Evolutionary conservation across 1,140 invertebrate species (phyloP).

Genomic region (Orius laevigatus): DNA sequence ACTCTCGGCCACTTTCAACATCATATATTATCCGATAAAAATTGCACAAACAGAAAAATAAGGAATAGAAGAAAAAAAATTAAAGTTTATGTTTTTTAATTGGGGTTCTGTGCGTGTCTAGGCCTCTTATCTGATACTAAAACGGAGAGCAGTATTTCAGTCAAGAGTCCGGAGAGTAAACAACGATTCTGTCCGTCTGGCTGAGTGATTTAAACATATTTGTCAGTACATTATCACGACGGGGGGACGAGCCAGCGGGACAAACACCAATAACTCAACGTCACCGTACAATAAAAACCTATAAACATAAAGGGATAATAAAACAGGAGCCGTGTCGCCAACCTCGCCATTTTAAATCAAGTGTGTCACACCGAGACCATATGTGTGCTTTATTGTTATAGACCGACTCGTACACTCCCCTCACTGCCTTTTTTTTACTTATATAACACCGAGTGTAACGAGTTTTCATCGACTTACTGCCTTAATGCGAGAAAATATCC

Average conservation of each 20-base stretch:
- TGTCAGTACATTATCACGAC: slow-evolving; percentile 12
- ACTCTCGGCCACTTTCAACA: too few species aligned
- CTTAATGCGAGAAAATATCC: too few species aligned
- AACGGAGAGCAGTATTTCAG: slow-evolving; percentile 7
- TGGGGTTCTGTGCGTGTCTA: too few species aligned
- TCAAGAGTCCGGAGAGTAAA: slow-evolving; percentile 3
- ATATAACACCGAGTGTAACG: too few species aligned
- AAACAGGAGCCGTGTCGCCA: slow-evolving; percentile 11
- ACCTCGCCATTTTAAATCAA: slow-evolving; percentile 8
- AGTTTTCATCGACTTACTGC: too few species aligned
- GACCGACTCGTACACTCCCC: not conserved
- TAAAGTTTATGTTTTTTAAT: too few species aligned
- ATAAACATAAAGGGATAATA: slow-evolving; percentile 10
- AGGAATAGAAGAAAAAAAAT: too few species aligned
- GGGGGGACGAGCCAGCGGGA: not conserved
- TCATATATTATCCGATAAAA: too few species aligned
- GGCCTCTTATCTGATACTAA: too few species aligned
- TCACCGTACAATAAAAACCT: slow-evolving; percentile 10
- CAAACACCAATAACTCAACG: slow-evolving; percentile 11
- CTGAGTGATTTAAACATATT: slow-evolving; percentile 12
- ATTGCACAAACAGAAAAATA: too few species aligned
- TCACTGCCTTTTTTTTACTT: too few species aligned
- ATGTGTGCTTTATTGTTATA: slow-evolving; percentile 9
- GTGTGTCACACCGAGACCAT: slow-evolving; percentile 2
- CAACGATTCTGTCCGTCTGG: slow-evolving; percentile 1